Percentiles rank a stretch among this genome's conserved stretches.
Evolutionary conservation across 2,113 vertebrate species (phyloP).

Genomic region (Sorex araneus): DNA sequence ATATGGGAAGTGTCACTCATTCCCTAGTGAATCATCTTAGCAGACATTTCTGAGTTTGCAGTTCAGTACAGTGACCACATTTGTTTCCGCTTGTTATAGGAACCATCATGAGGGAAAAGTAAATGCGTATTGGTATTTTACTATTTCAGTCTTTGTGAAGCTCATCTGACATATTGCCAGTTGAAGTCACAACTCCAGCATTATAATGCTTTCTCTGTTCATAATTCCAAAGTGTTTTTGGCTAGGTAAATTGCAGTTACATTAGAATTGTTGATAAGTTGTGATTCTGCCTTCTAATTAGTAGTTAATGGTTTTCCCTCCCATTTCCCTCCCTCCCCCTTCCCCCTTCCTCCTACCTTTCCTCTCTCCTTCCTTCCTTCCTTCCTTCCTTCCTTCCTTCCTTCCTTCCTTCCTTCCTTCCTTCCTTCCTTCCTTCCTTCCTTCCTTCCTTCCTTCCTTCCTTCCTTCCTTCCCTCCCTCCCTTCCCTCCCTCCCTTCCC

Average conservation of each 20-base stretch:
- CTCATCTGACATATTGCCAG: not conserved
- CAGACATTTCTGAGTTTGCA: not conserved
- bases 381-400: accelerated
- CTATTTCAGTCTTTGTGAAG: not conserved
- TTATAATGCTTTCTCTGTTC: not conserved
- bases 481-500: accelerated
- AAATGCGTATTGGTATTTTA: not conserved
- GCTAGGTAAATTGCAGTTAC: not conserved
- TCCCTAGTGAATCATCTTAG: not conserved
- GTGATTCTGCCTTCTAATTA: not conserved
- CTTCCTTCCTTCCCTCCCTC: accelerated
- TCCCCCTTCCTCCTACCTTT: accelerated
- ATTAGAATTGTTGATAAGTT: not conserved
- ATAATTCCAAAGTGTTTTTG: not conserved
- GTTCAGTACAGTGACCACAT: accelerated
- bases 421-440: not conserved
- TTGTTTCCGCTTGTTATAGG: not conserved
- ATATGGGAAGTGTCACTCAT: not conserved
- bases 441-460: not conserved
- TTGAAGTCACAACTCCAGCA: not conserved
- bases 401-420: not conserved
- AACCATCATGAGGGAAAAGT: not conserved
- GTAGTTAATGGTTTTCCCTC: not conserved
- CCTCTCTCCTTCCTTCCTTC: accelerated
- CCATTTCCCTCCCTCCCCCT: not conserved